Percentiles rank a stretch among this genome's conserved stretches.
These are phyloP conservation scores for Drosophila arizonae DNA, from an alignment of 1,140 invertebrate species.

Conservation along the genomic window DNA sequence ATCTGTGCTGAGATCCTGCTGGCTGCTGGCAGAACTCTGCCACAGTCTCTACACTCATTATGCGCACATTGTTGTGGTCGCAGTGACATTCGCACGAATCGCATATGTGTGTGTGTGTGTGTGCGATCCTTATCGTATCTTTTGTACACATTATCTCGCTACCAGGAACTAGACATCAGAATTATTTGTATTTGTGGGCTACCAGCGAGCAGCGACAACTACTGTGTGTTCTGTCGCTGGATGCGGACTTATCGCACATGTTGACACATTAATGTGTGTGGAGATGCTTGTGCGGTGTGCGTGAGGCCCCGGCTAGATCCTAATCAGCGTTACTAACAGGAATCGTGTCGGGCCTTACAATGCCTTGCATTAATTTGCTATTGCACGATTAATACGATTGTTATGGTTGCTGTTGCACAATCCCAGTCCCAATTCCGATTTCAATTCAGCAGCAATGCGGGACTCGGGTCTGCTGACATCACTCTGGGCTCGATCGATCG, in stretches of 20 bases:
- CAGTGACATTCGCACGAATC: constrained; percentile 67
- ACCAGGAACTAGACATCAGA: constrained; percentile 72
- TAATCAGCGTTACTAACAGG: constrained; percentile 78
- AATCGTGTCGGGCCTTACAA: constrained; percentile 69
- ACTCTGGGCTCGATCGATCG: constrained; percentile 22
- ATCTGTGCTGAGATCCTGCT: not conserved
- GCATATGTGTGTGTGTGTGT: constrained; percentile 10
- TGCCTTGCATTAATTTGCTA: constrained; percentile 69
- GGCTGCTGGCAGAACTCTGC: constrained; percentile 5
- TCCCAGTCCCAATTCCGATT: not conserved
- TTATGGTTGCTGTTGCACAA: constrained; percentile 32
- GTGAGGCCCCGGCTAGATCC: constrained; percentile 64
- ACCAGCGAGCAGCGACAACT: constrained; percentile 19
- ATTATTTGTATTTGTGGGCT: constrained; percentile 32
- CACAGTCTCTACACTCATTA: constrained; percentile 59
- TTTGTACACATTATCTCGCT: constrained; percentile 41
- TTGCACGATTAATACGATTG: constrained; percentile 65
- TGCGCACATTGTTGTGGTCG: constrained; percentile 72
- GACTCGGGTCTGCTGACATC: constrained; percentile 56
- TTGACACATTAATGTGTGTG: constrained; percentile 75
- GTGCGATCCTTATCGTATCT: constrained; percentile 57
- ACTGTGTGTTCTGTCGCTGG: constrained; percentile 23
- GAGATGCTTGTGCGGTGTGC: constrained; percentile 45
- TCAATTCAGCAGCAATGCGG: not conserved
- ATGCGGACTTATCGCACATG: constrained; percentile 61